Percentiles rank a stretch among this genome's conserved stretches.
These are phyloP conservation scores for Apotomis capreana DNA, from an alignment of 2,888 invertebrate species.

Conservation along the genomic window DNA sequence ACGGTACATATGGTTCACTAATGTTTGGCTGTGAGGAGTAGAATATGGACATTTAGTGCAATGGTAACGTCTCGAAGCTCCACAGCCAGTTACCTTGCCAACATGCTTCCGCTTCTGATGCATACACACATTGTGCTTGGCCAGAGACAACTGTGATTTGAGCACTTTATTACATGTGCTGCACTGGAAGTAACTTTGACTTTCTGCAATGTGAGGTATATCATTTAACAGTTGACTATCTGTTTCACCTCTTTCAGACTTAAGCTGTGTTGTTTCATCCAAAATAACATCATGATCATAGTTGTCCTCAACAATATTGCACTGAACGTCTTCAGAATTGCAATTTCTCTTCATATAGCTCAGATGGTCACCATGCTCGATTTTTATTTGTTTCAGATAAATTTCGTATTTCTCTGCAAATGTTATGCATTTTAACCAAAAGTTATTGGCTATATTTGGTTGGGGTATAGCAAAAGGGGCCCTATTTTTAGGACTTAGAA, in stretches of 20 bases:
- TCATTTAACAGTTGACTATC: background rate
- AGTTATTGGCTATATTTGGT: conserved; percentile 59
- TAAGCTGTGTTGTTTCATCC: background rate
- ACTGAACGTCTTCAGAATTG: conserved; percentile 44
- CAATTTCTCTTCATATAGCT: conserved; percentile 26
- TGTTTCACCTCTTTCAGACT: background rate
- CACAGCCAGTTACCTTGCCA: conserved; percentile 71
- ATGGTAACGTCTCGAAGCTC: conserved; percentile 66
- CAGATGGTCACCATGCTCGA: conserved; percentile 12
- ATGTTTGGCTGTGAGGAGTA: conserved; percentile 76
- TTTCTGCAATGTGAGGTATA: background rate
- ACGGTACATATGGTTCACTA: conserved; percentile 74
- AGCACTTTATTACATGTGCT: conserved; percentile 63
- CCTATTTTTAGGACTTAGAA: no score
- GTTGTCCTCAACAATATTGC: conserved; percentile 39
- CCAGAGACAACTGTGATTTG: conserved; percentile 63
- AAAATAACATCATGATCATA: conserved; percentile 17
- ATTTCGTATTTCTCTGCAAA: conserved; percentile 60
- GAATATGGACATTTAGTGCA: conserved; percentile 73
- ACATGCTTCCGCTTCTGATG: conserved; percentile 68
- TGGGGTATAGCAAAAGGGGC: no score
- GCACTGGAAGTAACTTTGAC: conserved; percentile 52
- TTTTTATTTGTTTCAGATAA: conserved; percentile 44
- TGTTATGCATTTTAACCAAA: conserved; percentile 65
- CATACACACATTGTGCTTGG: conserved; percentile 68